These are phyloP conservation scores for Spinus pinus DNA, from an alignment of 2,797 vertebrate genomes.

Conservation along the genomic window DNA sequence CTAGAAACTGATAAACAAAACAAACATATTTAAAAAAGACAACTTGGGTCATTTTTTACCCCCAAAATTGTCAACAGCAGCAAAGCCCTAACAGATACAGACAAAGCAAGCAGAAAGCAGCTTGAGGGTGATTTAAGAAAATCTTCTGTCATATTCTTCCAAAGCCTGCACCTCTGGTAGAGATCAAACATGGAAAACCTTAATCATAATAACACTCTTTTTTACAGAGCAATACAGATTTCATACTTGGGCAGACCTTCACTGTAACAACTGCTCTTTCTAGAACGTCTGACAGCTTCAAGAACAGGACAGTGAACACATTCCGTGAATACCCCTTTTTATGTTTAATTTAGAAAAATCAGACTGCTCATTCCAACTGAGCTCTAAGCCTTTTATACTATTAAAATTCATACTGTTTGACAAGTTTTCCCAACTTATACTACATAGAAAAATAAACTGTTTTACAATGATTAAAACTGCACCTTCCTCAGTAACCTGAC, in stretches of 20 bases:
- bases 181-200: not conserved
- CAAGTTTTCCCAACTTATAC: not conserved
- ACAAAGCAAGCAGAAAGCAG: not conserved
- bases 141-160: not conserved
- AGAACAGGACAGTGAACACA: not conserved
- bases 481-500: not conserved
- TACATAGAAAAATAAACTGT: not conserved
- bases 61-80: not conserved
- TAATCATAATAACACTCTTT: not conserved
- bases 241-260: not conserved
- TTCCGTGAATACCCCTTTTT: not conserved
- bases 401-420: not conserved
- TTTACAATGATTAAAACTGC: not conserved
- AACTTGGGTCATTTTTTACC: accelerated
- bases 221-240: not conserved
- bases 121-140: not conserved
- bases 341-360: not conserved
- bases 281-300: not conserved
- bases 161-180: not conserved
- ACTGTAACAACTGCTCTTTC: not conserved
- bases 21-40: accelerated
- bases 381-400: not conserved
- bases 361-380: not conserved
- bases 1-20: not conserved
- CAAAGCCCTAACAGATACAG: not conserved